Percentiles rank a stretch among this genome's conserved stretches.
These are phyloP conservation scores for Leptopilina syphax DNA, from an alignment of 2,888 invertebrate species.

Conservation along the genomic window DNA sequence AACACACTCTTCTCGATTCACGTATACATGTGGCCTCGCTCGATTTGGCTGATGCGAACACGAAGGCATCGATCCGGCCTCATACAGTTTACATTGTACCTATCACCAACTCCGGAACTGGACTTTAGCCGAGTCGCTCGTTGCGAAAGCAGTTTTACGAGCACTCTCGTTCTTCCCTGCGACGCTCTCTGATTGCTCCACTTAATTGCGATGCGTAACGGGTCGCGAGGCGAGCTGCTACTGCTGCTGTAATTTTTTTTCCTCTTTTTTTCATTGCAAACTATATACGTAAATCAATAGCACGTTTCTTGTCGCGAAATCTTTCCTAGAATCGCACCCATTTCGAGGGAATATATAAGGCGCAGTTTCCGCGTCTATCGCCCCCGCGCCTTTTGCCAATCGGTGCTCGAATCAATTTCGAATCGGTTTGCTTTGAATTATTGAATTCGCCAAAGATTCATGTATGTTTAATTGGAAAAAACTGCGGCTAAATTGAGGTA, in stretches of 20 bases:
- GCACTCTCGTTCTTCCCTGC: constrained; percentile 34
- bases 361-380: constrained; percentile 3
- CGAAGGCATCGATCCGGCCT: constrained; percentile 56
- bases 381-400: background rate
- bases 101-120: constrained; percentile 40
- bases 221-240: constrained; percentile 14
- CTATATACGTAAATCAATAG: constrained; percentile 14
- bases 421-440: background rate
- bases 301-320: constrained; percentile 27
- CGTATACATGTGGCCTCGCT: constrained; percentile 47
- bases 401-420: background rate
- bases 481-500: no score
- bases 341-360: constrained; percentile 5
- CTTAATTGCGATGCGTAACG: constrained; percentile 31
- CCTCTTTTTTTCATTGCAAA: constrained; percentile 1
- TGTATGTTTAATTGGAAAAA: no score
- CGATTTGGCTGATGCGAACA: constrained; percentile 57
- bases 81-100: constrained; percentile 54
- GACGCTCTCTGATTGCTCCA: constrained; percentile 35
- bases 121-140: constrained; percentile 40
- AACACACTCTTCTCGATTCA: constrained; percentile 12
- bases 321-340: constrained; percentile 8
- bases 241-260: background rate
- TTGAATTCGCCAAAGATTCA: no score
- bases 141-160: constrained; percentile 38